A percentile compares a stretch with the other conserved stretches of the same genome.
phyloP scores from a whole-genome alignment of 2,113 vertebrate genomes.

The Alces alces region DNA sequence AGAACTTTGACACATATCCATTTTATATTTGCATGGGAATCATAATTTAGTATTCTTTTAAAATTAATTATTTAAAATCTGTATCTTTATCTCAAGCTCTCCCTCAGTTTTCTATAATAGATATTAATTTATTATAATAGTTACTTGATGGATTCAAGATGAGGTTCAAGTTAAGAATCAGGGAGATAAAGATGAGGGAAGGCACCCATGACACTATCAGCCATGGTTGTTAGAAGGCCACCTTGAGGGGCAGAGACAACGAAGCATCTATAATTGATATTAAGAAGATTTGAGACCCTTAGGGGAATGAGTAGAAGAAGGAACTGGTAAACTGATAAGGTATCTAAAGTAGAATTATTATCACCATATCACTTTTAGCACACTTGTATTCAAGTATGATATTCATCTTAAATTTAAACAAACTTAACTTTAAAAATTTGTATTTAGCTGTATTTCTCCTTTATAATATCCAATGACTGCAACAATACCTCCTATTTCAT shows the following conservation, averaged over 20 bases:
- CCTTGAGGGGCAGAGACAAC: not conserved
- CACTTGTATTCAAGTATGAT: not conserved
- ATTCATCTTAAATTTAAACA: constrained; percentile 2
- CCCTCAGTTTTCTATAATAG: not conserved
- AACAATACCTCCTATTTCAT: not conserved
- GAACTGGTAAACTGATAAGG: not conserved
- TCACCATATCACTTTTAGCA: not conserved
- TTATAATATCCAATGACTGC: not conserved
- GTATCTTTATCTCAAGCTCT: not conserved
- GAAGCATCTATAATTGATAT: not conserved
- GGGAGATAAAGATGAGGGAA: not conserved
- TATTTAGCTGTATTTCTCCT: not conserved
- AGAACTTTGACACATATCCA: not conserved
- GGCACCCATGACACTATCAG: not conserved
- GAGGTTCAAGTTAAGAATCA: not conserved
- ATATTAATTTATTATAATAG: not conserved
- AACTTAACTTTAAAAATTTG: not conserved
- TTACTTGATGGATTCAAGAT: not conserved
- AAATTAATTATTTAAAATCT: not conserved
- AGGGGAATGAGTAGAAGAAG: not conserved
- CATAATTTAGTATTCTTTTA: not conserved
- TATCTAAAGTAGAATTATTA: not conserved
- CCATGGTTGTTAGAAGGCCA: not conserved
- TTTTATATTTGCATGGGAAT: not conserved
- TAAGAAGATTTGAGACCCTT: not conserved